A percentile compares a stretch with the other conserved stretches of the same genome.
phyloP scores from a whole-genome alignment of 2,888 invertebrate species.

The Pyrgus malvae region DNA sequence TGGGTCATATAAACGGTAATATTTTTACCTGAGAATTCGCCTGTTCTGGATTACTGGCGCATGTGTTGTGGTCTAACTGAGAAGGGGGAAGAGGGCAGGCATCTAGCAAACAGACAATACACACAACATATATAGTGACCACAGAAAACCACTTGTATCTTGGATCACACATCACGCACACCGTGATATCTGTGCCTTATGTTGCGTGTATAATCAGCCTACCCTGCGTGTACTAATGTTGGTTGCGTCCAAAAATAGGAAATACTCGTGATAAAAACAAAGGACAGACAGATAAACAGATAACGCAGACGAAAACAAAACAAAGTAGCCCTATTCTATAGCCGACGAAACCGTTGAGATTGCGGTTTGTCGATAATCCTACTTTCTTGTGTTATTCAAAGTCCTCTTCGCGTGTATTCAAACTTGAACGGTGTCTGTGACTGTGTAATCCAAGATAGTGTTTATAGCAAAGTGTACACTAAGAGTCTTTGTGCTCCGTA shows the following conservation, averaged over 20 bases:
- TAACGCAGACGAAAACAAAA: conserved; percentile 62
- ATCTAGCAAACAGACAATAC: conserved; percentile 97
- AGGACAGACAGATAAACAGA: conserved; percentile 75
- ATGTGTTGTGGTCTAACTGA: conserved; percentile 93
- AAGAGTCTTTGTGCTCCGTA: conserved; percentile 82
- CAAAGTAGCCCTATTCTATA: conserved; percentile 45
- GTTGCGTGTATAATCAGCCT: conserved; percentile 75
- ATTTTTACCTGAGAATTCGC: conserved; percentile 85
- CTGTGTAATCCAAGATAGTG: conserved; percentile 82
- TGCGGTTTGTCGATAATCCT: conserved; percentile 14
- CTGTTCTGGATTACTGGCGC: conserved; percentile 87
- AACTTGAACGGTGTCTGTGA: conserved; percentile 70
- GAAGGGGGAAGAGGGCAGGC: conserved; percentile 95
- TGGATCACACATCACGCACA: conserved; percentile 80
- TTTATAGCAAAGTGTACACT: conserved; percentile 53
- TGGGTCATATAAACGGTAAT: conserved; percentile 78
- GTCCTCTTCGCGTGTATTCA: conserved; percentile 36
- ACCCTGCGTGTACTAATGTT: conserved; percentile 51
- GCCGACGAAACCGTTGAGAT: neutral
- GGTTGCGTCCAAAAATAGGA: conserved; percentile 1
- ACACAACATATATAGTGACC: conserved; percentile 85
- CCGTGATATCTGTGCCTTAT: conserved; percentile 53
- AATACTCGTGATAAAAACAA: conserved; percentile 53
- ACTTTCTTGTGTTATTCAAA: conserved; percentile 17
- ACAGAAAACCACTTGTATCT: conserved; percentile 80